Evolutionary conservation across 2,888 invertebrate species (phyloP), one percentile per base, ranked within the genome.

Genomic region (Mesorhabditis sp.): DNA sequence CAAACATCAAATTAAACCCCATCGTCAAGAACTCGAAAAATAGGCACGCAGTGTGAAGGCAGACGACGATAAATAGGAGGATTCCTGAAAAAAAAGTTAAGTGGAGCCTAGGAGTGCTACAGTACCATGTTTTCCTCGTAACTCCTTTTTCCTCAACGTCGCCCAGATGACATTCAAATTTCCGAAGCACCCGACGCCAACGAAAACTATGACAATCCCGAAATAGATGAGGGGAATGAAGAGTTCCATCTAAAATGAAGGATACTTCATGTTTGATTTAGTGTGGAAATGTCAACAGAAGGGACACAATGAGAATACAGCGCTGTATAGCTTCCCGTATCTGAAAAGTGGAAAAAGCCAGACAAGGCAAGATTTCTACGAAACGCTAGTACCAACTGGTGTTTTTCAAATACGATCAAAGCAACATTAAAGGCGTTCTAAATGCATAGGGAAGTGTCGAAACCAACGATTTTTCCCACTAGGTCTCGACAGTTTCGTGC

Each of bases 151-250:
- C 58, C 58, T 1, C n/a, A 50, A 2, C 7, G 10, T 50, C 58
- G 58, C 58, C 58, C 58, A 50, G n/a, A 50, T 50, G 10, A 50
- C 58, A 50, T 50, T 50, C 58, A 50, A 50, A 50, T 50, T 50
- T n/a, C 58, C 58, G 58, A 13, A 50, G n/a, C 7, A 10, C 7
- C 58, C 58, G n/a, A 50, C n/a, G 58, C 58, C 7, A 2, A 50
- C 58, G n/a, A 50, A 50, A 50, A 50, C n/a, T 13, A 50, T 50
- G 7, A n/a, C 58, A 50, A 50, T 50, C 7, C 7, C 7, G 7
- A 50, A 50, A 50, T 50, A 50, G n/a, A 50, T 50, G 7, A 50
- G 2, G 2, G 58, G 58, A 2, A 50, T 50, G n/a, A 50, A 50
- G 7, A 50, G 58, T 50, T 50, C 58, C 58, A 50, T 50, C 58